These are phyloP conservation scores for Drosophila kurseongensis DNA, from an alignment of 1,140 invertebrate genomes.

Conservation along the genomic window DNA sequence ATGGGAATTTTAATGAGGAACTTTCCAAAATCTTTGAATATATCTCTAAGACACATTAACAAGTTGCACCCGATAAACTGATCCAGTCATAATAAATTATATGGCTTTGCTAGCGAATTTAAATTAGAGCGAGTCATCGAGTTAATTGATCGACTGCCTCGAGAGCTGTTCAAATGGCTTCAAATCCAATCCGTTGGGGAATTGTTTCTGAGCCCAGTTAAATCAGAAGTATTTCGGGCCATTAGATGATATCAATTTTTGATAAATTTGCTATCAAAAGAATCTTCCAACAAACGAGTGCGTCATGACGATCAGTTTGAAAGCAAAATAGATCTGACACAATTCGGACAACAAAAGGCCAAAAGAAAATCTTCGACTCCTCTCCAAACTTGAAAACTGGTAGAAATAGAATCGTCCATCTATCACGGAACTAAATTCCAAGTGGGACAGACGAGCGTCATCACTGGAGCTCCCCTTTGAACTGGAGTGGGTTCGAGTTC, in stretches of 20 bases:
- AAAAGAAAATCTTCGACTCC: slow-evolving; percentile 55
- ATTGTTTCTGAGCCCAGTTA: slow-evolving; percentile 3
- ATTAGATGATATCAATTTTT: slow-evolving; percentile 40
- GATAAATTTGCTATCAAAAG: slow-evolving; percentile 26
- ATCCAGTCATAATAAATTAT: slow-evolving; percentile 27
- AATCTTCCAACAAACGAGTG: slow-evolving; percentile 12
- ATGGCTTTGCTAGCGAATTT: slow-evolving; percentile 17
- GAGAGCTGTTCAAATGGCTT: background rate
- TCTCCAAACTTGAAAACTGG: slow-evolving; percentile 39
- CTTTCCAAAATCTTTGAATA: slow-evolving; percentile 30
- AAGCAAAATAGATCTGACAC: slow-evolving; percentile 63
- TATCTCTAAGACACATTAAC: slow-evolving; percentile 18
- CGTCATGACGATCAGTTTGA: slow-evolving; percentile 39
- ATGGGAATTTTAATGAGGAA: slow-evolving; percentile 22
- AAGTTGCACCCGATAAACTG: slow-evolving; percentile 47
- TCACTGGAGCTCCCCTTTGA: slow-evolving; percentile 42
- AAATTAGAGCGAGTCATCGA: slow-evolving; percentile 33
- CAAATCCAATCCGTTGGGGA: slow-evolving; percentile 1
- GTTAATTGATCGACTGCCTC: slow-evolving; percentile 28
- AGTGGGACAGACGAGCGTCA: slow-evolving; percentile 51
- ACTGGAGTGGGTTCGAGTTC: slow-evolving; percentile 60
- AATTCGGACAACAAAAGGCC: slow-evolving; percentile 55
- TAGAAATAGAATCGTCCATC: slow-evolving; percentile 67
- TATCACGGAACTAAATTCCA: slow-evolving; percentile 73
- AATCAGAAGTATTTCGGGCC: slow-evolving; percentile 25